Evolutionary conservation across 2,888 invertebrate species (phyloP), one percentile per base, ranked within the genome.

Genomic region (Cynaeus angustus): DNA sequence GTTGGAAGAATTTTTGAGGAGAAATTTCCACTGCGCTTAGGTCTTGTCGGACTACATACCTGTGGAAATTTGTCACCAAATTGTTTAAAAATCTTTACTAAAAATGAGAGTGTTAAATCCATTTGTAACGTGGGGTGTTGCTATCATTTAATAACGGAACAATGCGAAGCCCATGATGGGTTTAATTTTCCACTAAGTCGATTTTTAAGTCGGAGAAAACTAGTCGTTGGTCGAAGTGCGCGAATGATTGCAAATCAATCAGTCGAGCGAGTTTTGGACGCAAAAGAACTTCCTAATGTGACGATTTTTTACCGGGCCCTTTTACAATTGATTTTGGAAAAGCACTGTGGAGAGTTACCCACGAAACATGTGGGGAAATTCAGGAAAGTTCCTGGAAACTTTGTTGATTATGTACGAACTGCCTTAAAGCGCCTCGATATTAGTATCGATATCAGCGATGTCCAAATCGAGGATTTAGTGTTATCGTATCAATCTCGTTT

Each of bases 121-220:
- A 81, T 96, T 0, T 92, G 94, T 78, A 93, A 92, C 80, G 93
- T 97, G 37, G 95, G 96, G 0, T 98, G 97, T 82, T 97, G 97
- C 82, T 97, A 96, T 85, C 95, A 97, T 84, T 87, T 94, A 0
- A 84, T 97, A 13, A 88, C 87, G 0, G 93, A 94, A 78, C 82
- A 86, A 71, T 87, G 84, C 75, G 83, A 84, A 48, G 14, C 16
- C 1, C 4, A 46, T 4, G 28, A 50, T 28, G 33, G 55, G 37
- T 10, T 14, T 7, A 61, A 92, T 0, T 94, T 94, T 79, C 94
- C 94, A 0, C 85, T 94, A 85, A 91, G 92, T 45, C 76, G 86
- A 3, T 88, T 86, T 83, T 84, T 94, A 43, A 86, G 81, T 78
- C 84, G 87, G 74, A 84, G 83, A 64, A 82, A 86, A 41, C 85